Evolutionary conservation across 2,888 invertebrate genomes (phyloP), one percentile per base, ranked within the genome.

Genomic region (Elegia similella): DNA sequence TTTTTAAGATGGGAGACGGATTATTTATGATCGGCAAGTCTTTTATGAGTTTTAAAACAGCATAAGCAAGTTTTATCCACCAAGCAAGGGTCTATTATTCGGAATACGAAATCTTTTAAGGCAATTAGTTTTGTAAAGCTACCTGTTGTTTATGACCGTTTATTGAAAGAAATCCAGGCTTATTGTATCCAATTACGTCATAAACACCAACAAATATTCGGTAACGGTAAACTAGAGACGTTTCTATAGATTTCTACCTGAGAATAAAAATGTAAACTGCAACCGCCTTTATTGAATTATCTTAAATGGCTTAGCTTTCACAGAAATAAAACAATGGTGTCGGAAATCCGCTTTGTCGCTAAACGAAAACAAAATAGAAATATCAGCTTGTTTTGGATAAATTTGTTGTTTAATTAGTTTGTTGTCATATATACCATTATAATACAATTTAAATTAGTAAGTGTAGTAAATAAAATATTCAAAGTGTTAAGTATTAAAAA

Each of bases 71-170:
- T 12, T 2, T 12, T n/a, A 38, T 38, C 38, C n/a, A n/a, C 12
- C 38, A 38, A 38, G 38, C 38, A 12, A 38, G 3, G 0, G n/a
- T n/a, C 38, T 38, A 38, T 38, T 23, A 15, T 15, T 15, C 48
- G 8, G 15, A 7, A n/a, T 3, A 29, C 48, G 15, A 48, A 48
- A 15, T 48, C 7, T 15, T 48, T 32, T 32, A 48, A 32, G 48
- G 30, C 48, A 48, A 48, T 48, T 48, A 32, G 48, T 15, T 32
- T 48, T 32, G 29, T 47, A 7, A 10, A 12, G 48, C 30, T 52
- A 52, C 52, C 52, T 52, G 38, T 42, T 6, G n/a, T 52, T 52
- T 42, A 52, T 13, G 52, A 52, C 17, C 13, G 42, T 17, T 52
- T 52, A 42, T 23, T 42, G n/a, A 52, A 38, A 52, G 52, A 17